Percentiles rank a stretch among this genome's conserved stretches.
Evolutionary conservation across 2,888 invertebrate species (phyloP).

Genomic region (Eumacrocentrus americanus): DNA sequence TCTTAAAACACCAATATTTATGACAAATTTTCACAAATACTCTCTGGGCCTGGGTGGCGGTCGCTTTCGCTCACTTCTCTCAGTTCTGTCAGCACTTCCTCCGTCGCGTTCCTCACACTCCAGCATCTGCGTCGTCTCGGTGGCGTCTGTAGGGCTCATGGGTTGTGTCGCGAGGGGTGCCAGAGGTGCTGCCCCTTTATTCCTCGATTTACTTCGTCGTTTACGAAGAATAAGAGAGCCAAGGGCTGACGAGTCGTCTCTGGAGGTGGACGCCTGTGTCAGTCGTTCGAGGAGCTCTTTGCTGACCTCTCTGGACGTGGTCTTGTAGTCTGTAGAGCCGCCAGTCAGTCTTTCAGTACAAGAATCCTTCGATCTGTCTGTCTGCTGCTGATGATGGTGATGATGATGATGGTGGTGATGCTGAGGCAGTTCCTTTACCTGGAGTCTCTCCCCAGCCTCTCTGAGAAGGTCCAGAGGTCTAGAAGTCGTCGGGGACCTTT

Average conservation of each 20-base stretch:
- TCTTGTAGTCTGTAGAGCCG: constrained; percentile 22
- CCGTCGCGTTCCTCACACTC: constrained; percentile 55
- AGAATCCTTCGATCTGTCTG: constrained; percentile 38
- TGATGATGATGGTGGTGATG: constrained; percentile 45
- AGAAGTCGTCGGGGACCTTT: constrained; percentile 14
- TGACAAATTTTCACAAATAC: constrained; percentile 57
- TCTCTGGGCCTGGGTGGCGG: constrained; percentile 58
- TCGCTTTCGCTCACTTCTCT: constrained; percentile 52
- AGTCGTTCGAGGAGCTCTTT: constrained; percentile 56
- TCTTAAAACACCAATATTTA: constrained; percentile 6
- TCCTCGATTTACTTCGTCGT: constrained; percentile 69
- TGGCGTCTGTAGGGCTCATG: constrained; percentile 64
- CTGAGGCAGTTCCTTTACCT: constrained; percentile 32
- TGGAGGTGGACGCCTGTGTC: constrained; percentile 52
- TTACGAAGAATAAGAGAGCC: constrained; percentile 63
- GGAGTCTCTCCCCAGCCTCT: constrained; percentile 26
- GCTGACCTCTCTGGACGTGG: constrained; percentile 47
- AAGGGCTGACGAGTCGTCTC: constrained; percentile 46
- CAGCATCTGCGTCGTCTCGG: constrained; percentile 66
- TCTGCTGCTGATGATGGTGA: constrained; percentile 45
- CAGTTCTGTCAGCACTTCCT: constrained; percentile 40
- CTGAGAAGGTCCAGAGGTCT: constrained; percentile 7
- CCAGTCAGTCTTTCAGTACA: constrained; percentile 34
- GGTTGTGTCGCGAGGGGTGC: constrained; percentile 65
- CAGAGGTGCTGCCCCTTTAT: constrained; percentile 63